These are phyloP conservation scores for Pollenia labialis DNA, from an alignment of 2,888 invertebrate species.

Conservation along the genomic window DNA sequence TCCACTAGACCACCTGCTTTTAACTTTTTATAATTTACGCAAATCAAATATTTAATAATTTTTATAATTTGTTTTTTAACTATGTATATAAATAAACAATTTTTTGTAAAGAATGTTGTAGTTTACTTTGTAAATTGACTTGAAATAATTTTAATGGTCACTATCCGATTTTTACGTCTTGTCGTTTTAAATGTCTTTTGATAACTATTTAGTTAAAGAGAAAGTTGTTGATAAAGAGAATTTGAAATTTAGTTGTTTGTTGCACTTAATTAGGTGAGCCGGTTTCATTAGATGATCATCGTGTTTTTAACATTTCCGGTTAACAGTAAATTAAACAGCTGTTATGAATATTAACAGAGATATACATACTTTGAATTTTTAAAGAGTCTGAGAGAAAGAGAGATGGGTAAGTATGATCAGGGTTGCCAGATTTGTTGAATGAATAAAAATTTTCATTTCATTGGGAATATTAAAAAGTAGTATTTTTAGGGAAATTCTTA, in stretches of 20 bases:
- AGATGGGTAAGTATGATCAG: not conserved
- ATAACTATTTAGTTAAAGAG: conserved; percentile 53
- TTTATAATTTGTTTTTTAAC: too few species aligned
- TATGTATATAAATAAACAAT: too few species aligned
- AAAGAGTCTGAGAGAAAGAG: not conserved
- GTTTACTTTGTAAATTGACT: conserved; percentile 6
- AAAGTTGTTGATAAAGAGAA: conserved; percentile 63
- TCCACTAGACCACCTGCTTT: too few species aligned
- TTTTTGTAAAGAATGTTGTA: not conserved
- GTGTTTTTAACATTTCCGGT: conserved; percentile 48
- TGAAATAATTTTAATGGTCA: too few species aligned
- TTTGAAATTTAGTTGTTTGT: not conserved
- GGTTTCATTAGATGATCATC: conserved; percentile 35
- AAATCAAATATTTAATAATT: too few species aligned
- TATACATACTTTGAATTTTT: not conserved
- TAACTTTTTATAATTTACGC: too few species aligned
- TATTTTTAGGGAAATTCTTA: too few species aligned
- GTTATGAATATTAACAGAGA: conserved; percentile 24
- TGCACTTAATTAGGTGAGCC: conserved; percentile 57
- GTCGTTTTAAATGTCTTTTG: conserved; percentile 25
- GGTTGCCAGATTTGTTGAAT: not conserved
- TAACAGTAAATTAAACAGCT: conserved; percentile 58
- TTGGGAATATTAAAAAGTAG: too few species aligned
- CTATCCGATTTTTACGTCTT: conserved; percentile 25
- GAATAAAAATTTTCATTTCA: too few species aligned